These are phyloP conservation scores for Blastobasis adustella DNA, from an alignment of 2,888 invertebrate species.

Conservation along the genomic window DNA sequence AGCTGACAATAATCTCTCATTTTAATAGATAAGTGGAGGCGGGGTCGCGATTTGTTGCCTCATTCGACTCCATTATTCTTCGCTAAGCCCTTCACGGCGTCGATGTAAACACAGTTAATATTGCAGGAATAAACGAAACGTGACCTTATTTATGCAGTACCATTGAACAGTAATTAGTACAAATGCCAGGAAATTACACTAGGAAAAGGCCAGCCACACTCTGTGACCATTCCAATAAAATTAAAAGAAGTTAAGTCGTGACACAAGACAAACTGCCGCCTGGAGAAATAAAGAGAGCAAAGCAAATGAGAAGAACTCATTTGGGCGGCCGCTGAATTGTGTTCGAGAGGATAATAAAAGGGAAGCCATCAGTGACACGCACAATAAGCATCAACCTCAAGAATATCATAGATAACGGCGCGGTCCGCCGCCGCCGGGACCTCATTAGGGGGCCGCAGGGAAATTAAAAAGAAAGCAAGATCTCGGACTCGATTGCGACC, in stretches of 20 bases:
- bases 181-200: conserved; percentile 31
- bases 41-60: conserved; percentile 61
- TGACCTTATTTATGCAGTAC: neutral
- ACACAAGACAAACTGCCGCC: conserved; percentile 70
- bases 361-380: conserved; percentile 75
- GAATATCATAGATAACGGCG: conserved; percentile 75
- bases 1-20: conserved; percentile 69
- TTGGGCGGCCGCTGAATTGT: conserved; percentile 71
- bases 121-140: no score
- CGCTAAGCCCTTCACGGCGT: neutral
- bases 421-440: conserved; percentile 59
- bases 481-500: conserved; percentile 71
- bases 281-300: conserved; percentile 72
- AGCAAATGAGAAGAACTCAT: conserved; percentile 72
- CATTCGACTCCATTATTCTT: neutral
- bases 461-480: conserved; percentile 76
- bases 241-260: conserved; percentile 64
- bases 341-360: conserved; percentile 74
- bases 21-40: conserved; percentile 72
- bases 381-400: conserved; percentile 76
- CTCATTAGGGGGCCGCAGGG: conserved; percentile 75
- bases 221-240: conserved; percentile 51
- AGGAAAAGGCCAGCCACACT: conserved; percentile 34
- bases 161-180: conserved; percentile 8
- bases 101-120: no score